Conservation (phyloP, 2,888 invertebrate genomes). For the Meandrusa payeni region DNA sequence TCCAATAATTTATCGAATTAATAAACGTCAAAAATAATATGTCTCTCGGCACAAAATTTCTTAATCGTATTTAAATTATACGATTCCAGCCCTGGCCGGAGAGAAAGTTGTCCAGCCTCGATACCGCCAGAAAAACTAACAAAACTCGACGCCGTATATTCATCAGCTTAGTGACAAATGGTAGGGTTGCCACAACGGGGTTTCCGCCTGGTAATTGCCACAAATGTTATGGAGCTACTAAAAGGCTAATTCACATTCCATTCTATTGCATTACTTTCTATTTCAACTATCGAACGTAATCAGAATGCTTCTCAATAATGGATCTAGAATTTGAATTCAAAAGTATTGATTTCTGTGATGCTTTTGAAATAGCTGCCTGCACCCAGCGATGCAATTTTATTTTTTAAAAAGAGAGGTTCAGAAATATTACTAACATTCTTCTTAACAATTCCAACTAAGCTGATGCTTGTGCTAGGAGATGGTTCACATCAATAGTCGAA, state of each 20-base stretch:
- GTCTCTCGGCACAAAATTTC: constrained; percentile 2
- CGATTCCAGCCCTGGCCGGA: constrained; percentile 10
- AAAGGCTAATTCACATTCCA: constrained; percentile 4
- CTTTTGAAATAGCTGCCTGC: too few species aligned
- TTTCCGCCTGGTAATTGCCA: constrained; percentile 5
- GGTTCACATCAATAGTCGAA: too few species aligned
- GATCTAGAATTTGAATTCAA: too few species aligned
- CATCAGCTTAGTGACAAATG: constrained; percentile 19
- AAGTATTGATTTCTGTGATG: too few species aligned
- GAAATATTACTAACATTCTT: too few species aligned
- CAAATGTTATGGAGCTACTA: constrained; percentile 2
- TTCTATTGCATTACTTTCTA: too few species aligned
- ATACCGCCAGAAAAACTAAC: constrained; percentile 5
- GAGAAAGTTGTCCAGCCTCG: constrained; percentile 14
- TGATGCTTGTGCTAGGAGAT: too few species aligned
- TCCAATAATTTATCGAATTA: constrained; percentile 4
- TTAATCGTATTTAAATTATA: constrained; percentile 7
- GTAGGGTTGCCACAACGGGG: neutral
- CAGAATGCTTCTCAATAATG: too few species aligned
- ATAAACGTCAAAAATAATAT: constrained; percentile 12
- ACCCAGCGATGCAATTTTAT: too few species aligned
- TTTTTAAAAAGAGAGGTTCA: too few species aligned
- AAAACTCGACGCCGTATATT: constrained; percentile 13
- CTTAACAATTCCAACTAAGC: too few species aligned
- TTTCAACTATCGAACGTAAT: too few species aligned